Percentiles rank a stretch among this genome's conserved stretches.
Conservation (phyloP, 2,797 vertebrate species). For the Scolopax rusticola region DNA sequence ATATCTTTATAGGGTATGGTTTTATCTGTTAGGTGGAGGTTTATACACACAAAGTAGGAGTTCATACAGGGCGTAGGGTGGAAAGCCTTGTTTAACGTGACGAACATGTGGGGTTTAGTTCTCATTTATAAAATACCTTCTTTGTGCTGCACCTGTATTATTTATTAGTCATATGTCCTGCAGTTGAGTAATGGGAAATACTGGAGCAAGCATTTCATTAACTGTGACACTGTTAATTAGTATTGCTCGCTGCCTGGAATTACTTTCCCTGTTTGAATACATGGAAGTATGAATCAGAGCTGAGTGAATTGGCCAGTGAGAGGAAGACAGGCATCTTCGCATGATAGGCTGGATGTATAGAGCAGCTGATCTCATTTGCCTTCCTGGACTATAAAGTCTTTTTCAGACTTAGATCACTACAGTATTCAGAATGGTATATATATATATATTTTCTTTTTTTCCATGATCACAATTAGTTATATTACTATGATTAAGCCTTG, state of each 20-base stretch:
- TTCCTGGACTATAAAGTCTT: constrained; percentile 41
- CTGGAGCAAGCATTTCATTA: neutral
- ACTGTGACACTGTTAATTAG: constrained; percentile 22
- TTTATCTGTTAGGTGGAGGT: neutral
- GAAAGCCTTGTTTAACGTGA: neutral
- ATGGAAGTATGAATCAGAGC: constrained; percentile 80
- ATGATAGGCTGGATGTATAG: neutral
- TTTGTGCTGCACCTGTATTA: constrained; percentile 54
- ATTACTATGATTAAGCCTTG: neutral
- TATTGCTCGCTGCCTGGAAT: constrained; percentile 23
- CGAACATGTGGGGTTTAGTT: neutral
- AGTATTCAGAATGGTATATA: neutral
- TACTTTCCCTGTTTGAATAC: constrained; percentile 63
- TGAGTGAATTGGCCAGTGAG: neutral
- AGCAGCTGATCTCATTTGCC: constrained; percentile 41
- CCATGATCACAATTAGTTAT: neutral
- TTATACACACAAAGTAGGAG: neutral
- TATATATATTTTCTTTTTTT: neutral
- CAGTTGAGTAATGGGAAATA: constrained; percentile 60
- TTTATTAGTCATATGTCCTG: constrained; percentile 40
- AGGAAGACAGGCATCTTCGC: neutral
- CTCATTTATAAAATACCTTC: neutral
- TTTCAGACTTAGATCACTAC: constrained; percentile 31
- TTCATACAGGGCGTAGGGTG: neutral
- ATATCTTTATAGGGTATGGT: neutral